These are phyloP conservation scores for Diabrotica undecimpunctata DNA, from an alignment of 1,140 invertebrate species.

Conservation along the genomic window DNA sequence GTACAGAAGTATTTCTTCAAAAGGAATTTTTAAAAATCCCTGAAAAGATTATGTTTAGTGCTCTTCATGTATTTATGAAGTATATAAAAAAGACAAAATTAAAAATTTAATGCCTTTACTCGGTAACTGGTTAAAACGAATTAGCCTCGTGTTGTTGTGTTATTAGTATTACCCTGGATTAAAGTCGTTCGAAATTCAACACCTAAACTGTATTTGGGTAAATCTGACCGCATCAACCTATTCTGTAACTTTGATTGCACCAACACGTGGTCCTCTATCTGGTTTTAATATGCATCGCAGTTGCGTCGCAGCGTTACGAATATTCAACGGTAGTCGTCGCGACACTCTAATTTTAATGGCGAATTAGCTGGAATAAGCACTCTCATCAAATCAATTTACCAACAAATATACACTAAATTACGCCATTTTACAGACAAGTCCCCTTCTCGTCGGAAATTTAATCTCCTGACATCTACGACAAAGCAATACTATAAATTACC, in stretches of 20 bases:
- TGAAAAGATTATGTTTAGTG: too few relatives aligned
- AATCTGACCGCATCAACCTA: constrained; percentile 24
- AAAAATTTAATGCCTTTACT: too few relatives aligned
- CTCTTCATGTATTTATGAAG: too few relatives aligned
- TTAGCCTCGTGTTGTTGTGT: too few relatives aligned
- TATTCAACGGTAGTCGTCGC: background rate
- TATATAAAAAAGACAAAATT: too few relatives aligned
- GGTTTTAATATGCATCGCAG: constrained; percentile 37
- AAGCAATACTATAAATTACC: constrained; percentile 46
- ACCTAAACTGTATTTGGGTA: constrained; percentile 7
- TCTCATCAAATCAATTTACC: constrained; percentile 35
- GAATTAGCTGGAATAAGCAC: constrained; percentile 32
- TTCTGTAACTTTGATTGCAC: constrained; percentile 36
- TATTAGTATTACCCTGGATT: too few relatives aligned
- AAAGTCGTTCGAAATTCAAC: constrained; percentile 1
- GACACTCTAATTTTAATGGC: constrained; percentile 32
- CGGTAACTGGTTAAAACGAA: too few relatives aligned
- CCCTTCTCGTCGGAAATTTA: constrained; percentile 31
- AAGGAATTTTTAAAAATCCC: too few relatives aligned
- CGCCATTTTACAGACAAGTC: constrained; percentile 29
- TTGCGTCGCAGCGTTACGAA: constrained; percentile 17
- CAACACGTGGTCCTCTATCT: constrained; percentile 33
- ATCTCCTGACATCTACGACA: constrained; percentile 42
- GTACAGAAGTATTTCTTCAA: too few relatives aligned
- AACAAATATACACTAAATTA: constrained; percentile 36